Evolutionary conservation across 2,888 invertebrate genomes (phyloP).

Genomic region (Galeruca laticollis): DNA sequence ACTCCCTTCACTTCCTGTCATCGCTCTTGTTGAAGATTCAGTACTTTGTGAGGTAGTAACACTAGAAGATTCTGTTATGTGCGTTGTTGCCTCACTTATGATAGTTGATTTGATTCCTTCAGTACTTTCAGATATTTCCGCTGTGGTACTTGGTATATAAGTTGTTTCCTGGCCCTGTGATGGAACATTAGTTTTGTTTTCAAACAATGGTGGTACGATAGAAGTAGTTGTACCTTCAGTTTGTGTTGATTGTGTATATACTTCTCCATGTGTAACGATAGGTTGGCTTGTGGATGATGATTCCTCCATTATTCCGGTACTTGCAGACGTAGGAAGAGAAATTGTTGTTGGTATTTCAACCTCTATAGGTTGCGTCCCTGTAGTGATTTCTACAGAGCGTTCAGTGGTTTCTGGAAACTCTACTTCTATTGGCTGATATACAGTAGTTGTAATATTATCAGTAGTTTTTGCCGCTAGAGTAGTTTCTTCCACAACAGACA

Average conservation of each 20-base stretch:
- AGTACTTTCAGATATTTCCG: neutral
- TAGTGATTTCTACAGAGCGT: constrained; percentile 7
- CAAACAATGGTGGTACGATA: no score
- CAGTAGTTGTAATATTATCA: neutral
- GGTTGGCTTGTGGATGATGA: neutral
- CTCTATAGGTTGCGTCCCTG: neutral
- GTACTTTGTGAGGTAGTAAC: no score
- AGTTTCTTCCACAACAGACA: neutral
- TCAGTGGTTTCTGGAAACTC: neutral
- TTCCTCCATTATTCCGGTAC: neutral
- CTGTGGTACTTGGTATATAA: neutral
- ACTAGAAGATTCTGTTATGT: neutral
- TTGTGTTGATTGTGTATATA: neutral
- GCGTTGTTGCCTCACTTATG: constrained; percentile 8
- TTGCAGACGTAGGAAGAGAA: neutral
- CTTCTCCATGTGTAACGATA: neutral
- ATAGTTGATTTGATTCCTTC: neutral
- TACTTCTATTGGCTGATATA: neutral
- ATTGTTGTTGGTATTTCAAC: neutral
- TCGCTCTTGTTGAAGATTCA: constrained; percentile 23
- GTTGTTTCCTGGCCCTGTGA: neutral
- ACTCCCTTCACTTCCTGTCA: constrained; percentile 9
- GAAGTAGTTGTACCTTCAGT: neutral
- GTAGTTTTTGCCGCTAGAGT: neutral
- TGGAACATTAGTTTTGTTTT: no score